Percentiles rank a stretch among this genome's conserved stretches.
phyloP scores from a whole-genome alignment of 2,113 vertebrate species.

The Pelmatolapia mariae region DNA sequence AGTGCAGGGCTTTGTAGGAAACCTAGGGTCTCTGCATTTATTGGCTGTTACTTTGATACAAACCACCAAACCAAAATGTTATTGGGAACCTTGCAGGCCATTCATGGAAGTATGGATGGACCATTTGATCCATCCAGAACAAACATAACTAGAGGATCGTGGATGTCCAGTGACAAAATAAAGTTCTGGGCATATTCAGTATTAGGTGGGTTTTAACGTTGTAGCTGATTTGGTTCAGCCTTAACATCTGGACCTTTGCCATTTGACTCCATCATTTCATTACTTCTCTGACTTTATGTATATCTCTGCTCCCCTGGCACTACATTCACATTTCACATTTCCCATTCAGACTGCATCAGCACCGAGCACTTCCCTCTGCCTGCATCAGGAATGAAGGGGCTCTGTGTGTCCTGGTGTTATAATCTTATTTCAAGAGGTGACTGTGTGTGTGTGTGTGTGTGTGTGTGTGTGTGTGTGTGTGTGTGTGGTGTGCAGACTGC shows the following conservation, averaged over 20 bases:
- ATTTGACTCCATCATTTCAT: neutral
- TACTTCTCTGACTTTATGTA: neutral
- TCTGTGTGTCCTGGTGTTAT: neutral
- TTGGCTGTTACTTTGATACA: neutral
- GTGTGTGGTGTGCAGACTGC: neutral
- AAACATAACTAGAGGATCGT: neutral
- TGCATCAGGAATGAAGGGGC: constrained; percentile 3
- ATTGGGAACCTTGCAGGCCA: neutral
- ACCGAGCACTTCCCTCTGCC: neutral
- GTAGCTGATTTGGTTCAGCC: neutral
- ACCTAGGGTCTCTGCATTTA: neutral
- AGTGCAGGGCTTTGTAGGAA: neutral
- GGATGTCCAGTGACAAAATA: neutral
- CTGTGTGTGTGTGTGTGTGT: neutral
- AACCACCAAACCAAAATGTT: neutral
- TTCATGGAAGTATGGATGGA: neutral
- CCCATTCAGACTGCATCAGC: neutral
- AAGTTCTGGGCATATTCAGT: neutral
- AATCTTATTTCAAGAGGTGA: neutral
- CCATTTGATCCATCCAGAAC: neutral
- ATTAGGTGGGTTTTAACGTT: neutral
- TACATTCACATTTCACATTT: constrained; percentile 1
- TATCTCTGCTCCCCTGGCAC: neutral
- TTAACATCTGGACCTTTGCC: neutral
- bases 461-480: neutral